Conservation (phyloP, 37 sponge, comb jelly and placozoan genomes). For the Hexactinellida sp. region DNA sequence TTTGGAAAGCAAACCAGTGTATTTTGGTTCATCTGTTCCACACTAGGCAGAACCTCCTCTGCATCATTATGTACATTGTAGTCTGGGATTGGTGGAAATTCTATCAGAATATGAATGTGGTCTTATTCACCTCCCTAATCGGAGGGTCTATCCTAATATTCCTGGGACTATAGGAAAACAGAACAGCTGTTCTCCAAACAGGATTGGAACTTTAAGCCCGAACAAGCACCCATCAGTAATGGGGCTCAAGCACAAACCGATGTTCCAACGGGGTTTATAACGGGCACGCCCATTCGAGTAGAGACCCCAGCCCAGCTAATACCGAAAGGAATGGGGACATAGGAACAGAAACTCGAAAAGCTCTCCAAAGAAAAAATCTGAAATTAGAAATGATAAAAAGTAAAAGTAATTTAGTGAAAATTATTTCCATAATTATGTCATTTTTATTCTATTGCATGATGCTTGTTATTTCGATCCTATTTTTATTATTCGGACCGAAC, state of each 20-base stretch:
- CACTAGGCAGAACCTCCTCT: not conserved
- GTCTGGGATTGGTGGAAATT: conserved; percentile 27
- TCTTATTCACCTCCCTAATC: not conserved
- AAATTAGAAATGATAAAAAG: not conserved
- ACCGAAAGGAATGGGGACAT: too few species aligned
- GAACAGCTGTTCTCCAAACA: conserved; percentile 36
- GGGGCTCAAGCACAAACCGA: not conserved
- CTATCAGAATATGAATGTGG: conserved; percentile 15
- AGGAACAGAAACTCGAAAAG: not conserved
- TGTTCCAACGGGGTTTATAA: not conserved
- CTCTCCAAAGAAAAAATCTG: not conserved
- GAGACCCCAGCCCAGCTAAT: not conserved
- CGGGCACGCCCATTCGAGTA: not conserved
- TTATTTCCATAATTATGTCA: too few species aligned
- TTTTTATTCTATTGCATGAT: too few species aligned
- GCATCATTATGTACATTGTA: conserved; percentile 1
- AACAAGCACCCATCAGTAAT: not conserved
- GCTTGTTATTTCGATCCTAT: too few species aligned
- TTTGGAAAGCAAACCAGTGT: conserved; percentile 22
- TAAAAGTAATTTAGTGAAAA: not conserved
- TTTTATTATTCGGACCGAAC: too few species aligned
- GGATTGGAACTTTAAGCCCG: conserved; percentile 43
- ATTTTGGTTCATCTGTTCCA: conserved; percentile 26
- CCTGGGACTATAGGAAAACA: conserved; percentile 44
- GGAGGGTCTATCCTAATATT: not conserved